phyloP scores from a whole-genome alignment of 2,113 vertebrate genomes.

The Propithecus coquereli region DNA sequence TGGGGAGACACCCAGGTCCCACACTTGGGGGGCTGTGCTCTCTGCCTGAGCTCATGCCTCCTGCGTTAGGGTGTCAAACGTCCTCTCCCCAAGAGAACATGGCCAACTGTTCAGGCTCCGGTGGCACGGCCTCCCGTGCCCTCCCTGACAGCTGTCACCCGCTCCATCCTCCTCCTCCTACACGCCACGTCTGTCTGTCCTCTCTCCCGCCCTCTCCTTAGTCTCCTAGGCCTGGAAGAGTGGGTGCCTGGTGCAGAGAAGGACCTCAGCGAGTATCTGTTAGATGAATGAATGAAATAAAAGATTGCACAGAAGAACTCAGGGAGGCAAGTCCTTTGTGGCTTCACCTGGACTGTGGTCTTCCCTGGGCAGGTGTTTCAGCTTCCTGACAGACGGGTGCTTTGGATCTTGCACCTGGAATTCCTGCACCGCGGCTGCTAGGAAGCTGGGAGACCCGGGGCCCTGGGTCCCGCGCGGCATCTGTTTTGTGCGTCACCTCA shows the following conservation, averaged over 20 bases:
- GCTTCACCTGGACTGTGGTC: not conserved
- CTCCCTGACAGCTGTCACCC: accelerated
- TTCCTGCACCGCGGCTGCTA: not conserved
- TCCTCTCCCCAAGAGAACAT: no score
- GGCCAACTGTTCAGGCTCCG: no score
- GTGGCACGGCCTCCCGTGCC: accelerated
- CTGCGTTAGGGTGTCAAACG: accelerated
- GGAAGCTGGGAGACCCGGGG: accelerated
- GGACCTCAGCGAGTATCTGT: accelerated
- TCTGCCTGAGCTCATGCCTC: not conserved
- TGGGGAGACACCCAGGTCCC: not conserved
- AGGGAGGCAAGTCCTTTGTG: not conserved
- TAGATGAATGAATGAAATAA: accelerated
- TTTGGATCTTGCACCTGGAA: accelerated
- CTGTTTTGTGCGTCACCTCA: accelerated
- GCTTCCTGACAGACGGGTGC: not conserved
- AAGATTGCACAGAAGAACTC: no score
- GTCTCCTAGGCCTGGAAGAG: no score
- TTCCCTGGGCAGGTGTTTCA: not conserved
- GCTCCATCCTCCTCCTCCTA: accelerated
- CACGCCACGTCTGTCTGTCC: accelerated
- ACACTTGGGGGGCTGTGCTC: not conserved
- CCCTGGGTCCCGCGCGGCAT: accelerated
- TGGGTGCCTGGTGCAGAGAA: not conserved
- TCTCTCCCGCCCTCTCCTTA: not conserved